These are phyloP conservation scores for Hycleus cichorii DNA, from an alignment of 1,140 invertebrate species.

Conservation along the genomic window DNA sequence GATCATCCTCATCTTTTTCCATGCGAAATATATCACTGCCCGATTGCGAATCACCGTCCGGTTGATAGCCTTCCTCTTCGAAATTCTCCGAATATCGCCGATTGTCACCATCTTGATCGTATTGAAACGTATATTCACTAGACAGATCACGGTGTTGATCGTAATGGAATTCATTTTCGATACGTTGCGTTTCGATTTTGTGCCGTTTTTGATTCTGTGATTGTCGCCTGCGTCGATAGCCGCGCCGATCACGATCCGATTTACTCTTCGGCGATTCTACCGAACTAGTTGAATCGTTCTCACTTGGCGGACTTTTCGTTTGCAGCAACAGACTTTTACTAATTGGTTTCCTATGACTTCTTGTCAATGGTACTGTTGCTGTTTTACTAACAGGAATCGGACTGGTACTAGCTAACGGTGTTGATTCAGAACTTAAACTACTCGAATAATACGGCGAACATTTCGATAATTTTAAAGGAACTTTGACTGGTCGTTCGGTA, in stretches of 20 bases:
- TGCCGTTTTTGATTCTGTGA: conserved; percentile 42
- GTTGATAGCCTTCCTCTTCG: conserved; percentile 52
- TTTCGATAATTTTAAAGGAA: conserved; percentile 51
- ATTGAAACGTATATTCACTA: conserved; percentile 34
- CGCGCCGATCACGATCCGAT: conserved; percentile 50
- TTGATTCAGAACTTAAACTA: conserved; percentile 59
- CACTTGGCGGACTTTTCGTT: conserved; percentile 57
- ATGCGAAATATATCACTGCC: conserved; percentile 49
- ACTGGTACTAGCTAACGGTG: conserved; percentile 45
- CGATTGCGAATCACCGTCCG: conserved; percentile 55
- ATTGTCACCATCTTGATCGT: conserved; percentile 14
- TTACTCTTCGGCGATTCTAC: conserved; percentile 52
- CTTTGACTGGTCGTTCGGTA: conserved; percentile 44
- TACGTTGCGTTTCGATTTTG: conserved; percentile 25
- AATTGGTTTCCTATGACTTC: conserved; percentile 34
- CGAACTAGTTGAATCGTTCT: conserved; percentile 61
- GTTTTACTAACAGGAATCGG: conserved; percentile 36
- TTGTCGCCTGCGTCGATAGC: conserved; percentile 55
- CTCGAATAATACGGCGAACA: conserved; percentile 64
- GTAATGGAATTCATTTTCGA: conserved; percentile 40
- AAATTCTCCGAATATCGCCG: conserved; percentile 26
- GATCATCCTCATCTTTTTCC: conserved; percentile 48
- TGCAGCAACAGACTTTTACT: conserved; percentile 33
- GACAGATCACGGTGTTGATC: conserved; percentile 32
- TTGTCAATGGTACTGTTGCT: conserved; percentile 38